phyloP scores from a whole-genome alignment of 2,797 vertebrate species.

The Pseudotriccus pelzelni region DNA sequence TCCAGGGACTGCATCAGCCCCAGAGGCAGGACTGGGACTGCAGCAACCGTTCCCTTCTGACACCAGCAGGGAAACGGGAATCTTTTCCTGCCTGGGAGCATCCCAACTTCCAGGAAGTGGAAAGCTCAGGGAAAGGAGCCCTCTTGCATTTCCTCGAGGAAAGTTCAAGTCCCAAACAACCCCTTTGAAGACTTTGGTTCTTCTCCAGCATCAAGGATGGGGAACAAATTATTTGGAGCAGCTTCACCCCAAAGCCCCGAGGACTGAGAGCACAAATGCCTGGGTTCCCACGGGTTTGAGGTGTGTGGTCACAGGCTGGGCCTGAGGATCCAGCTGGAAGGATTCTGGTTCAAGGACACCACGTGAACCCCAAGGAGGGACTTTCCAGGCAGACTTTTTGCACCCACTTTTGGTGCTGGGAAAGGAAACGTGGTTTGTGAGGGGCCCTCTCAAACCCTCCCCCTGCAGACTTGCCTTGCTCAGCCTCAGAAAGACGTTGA shows the following conservation, averaged over 20 bases:
- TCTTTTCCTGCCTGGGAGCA: neutral
- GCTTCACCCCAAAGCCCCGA: neutral
- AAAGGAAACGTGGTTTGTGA: neutral
- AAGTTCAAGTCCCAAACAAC: neutral
- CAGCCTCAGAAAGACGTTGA: too few species aligned
- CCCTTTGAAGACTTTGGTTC: neutral
- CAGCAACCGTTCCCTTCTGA: neutral
- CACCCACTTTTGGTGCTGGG: neutral
- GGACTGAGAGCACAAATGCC: neutral
- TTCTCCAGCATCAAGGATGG: neutral
- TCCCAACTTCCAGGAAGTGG: neutral
- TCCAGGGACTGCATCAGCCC: neutral
- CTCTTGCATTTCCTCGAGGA: rapidly evolving
- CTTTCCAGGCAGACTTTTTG: neutral
- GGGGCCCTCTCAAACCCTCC: too few species aligned
- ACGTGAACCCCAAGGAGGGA: neutral
- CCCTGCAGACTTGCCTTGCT: neutral
- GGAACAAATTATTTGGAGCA: neutral
- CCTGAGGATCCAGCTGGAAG: neutral
- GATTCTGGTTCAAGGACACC: neutral
- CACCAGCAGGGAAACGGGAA: neutral
- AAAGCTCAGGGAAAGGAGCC: neutral
- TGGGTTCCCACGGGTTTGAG: neutral
- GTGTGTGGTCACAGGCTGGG: neutral
- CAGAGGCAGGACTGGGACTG: neutral